Conservation (phyloP, 2,113 vertebrate genomes). For the Stigmatopora argus region DNA sequence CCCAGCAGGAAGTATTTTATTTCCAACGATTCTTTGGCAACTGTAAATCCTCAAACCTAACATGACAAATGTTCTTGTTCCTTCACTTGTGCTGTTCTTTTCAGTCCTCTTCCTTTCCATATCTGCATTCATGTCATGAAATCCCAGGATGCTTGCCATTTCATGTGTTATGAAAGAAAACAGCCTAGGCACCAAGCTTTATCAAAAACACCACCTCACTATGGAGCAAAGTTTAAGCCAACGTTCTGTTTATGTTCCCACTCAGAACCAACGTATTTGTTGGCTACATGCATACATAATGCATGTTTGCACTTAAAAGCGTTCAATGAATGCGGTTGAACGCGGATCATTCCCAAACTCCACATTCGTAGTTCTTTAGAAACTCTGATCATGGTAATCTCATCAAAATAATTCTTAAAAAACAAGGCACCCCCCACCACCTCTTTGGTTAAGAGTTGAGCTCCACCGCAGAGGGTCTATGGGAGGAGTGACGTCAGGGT, state of each 20-base stretch:
- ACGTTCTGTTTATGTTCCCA: slow-evolving; percentile 31
- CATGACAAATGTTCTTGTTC: slow-evolving; percentile 20
- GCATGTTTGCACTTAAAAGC: slow-evolving; percentile 8
- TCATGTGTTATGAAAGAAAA: slow-evolving; percentile 47
- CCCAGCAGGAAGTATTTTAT: slow-evolving; percentile 33
- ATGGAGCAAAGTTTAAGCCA: slow-evolving; percentile 27
- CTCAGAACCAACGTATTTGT: slow-evolving; percentile 36
- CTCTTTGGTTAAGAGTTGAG: slow-evolving; percentile 25
- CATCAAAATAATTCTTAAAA: slow-evolving; percentile 45
- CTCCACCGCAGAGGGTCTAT: slow-evolving; percentile 29
- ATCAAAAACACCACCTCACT: slow-evolving; percentile 10
- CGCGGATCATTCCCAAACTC: not conserved
- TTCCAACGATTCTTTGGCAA: slow-evolving; percentile 18
- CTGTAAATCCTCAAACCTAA: slow-evolving; percentile 25
- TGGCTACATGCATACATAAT: slow-evolving; percentile 3
- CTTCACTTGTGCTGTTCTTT: slow-evolving; percentile 18
- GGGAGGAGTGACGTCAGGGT: slow-evolving; percentile 50
- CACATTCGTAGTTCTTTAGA: not conserved
- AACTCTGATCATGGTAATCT: slow-evolving; percentile 40
- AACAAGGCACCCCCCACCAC: slow-evolving; percentile 13
- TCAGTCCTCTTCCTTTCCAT: slow-evolving; percentile 30
- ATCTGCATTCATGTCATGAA: slow-evolving; percentile 25
- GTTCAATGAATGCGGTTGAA: slow-evolving; percentile 3
- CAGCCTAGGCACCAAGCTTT: slow-evolving; percentile 31
- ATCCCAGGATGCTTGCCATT: slow-evolving; percentile 20